Evolutionary conservation across 1,140 invertebrate species (phyloP).

Genomic region (Sarcophaga bullata): DNA sequence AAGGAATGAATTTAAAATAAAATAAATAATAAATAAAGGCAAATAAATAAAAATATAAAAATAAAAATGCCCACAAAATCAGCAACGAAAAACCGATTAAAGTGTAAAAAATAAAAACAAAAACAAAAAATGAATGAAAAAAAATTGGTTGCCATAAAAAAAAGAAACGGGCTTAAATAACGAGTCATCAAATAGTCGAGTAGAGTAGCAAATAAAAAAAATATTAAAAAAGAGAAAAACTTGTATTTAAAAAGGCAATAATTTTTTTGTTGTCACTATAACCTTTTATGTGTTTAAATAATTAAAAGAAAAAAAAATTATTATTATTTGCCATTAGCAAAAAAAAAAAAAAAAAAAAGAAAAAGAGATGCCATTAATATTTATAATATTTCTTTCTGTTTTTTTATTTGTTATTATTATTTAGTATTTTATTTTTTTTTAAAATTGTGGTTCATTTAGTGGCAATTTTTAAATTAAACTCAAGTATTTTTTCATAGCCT

Average conservation of each 20-base stretch:
- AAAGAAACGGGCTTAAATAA: too few species aligned
- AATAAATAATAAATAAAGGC: background rate
- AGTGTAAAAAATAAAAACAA: too few species aligned
- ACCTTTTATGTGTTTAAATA: background rate
- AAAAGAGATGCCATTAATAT: background rate
- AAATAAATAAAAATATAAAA: background rate
- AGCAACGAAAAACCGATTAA: background rate
- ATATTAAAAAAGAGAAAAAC: too few species aligned
- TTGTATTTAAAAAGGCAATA: too few species aligned
- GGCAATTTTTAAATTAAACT: constrained; percentile 8
- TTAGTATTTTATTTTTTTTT: background rate
- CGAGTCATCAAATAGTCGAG: too few species aligned
- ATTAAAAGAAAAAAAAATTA: too few species aligned
- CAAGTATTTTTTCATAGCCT: background rate
- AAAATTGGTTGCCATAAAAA: too few species aligned
- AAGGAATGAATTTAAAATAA: background rate
- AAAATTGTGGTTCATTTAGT: constrained; percentile 15
- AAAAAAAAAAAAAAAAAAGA: background rate
- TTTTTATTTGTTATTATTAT: background rate
- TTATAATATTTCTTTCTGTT: background rate
- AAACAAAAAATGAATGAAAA: too few species aligned
- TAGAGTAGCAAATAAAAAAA: too few species aligned
- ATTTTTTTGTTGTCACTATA: background rate
- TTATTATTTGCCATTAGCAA: too few species aligned
- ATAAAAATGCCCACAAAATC: background rate